These are phyloP conservation scores for Mycetomoellerius zeteki DNA, from an alignment of 1,140 invertebrate species.

Conservation along the genomic window DNA sequence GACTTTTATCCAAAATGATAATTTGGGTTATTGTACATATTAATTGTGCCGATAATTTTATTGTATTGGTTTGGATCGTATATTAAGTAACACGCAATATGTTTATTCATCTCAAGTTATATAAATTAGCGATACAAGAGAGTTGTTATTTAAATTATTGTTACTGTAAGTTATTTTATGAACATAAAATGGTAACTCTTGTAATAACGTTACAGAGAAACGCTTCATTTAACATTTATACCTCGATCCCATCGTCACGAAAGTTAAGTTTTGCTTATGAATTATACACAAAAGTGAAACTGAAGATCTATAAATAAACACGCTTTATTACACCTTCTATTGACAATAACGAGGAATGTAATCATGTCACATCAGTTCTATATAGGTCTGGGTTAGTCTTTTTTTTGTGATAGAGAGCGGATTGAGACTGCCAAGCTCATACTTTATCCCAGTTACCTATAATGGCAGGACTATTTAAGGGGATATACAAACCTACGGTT, in stretches of 20 bases:
- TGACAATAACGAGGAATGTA: conserved; percentile 73
- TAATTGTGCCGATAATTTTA: conserved; percentile 55
- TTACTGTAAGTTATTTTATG: conserved; percentile 70
- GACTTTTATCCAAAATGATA: conserved; percentile 46
- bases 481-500: conserved; percentile 63
- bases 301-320: conserved; percentile 68
- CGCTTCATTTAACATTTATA: conserved; percentile 65
- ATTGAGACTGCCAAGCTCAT: conserved; percentile 49
- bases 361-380: conserved; percentile 71
- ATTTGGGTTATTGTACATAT: conserved; percentile 63
- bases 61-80: conserved; percentile 44
- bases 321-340: conserved; percentile 69
- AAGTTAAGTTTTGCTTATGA: conserved; percentile 17
- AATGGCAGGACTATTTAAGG: conserved; percentile 74
- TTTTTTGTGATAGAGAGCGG: conserved; percentile 60
- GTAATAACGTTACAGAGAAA: conserved; percentile 64
- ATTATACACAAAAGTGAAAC: conserved; percentile 35
- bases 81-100: conserved; percentile 61
- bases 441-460: conserved; percentile 68
- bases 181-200: conserved; percentile 64
- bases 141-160: conserved; percentile 58
- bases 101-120: conserved; percentile 55
- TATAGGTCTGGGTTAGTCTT: conserved; percentile 74
- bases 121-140: conserved; percentile 46
- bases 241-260: conserved; percentile 61